Conservation (phyloP, 2,888 invertebrate genomes). For the Onchidella celtica region DNA sequence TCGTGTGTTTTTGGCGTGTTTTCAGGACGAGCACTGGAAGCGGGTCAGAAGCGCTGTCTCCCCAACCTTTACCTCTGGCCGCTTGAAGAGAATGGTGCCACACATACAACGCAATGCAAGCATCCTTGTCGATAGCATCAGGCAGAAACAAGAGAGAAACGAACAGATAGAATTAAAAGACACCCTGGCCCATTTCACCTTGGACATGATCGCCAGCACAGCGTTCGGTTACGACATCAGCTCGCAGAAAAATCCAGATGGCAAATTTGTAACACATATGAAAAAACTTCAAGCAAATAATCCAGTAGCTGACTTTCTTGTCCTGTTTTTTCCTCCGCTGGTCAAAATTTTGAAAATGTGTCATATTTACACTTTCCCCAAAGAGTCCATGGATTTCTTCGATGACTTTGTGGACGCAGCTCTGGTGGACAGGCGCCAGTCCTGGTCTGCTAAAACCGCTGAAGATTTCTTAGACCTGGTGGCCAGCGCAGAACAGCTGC, state of each 20-base stretch:
- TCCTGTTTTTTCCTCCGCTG: neutral
- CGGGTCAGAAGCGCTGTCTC: neutral
- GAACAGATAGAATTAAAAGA: conserved; percentile 3
- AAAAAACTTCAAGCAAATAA: neutral
- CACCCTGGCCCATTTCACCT: conserved; percentile 48
- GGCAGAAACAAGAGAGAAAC: neutral
- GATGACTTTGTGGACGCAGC: neutral
- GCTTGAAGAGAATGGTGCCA: conserved; percentile 56
- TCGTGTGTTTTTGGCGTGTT: too few relatives aligned
- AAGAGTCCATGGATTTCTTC: neutral
- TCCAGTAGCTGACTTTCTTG: neutral
- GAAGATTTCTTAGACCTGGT: neutral
- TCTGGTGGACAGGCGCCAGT: neutral
- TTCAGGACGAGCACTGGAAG: conserved; percentile 5
- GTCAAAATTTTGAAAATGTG: neutral
- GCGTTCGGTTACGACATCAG: neutral
- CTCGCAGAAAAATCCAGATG: neutral
- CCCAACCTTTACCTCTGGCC: conserved; percentile 62
- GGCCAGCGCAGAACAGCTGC: too few relatives aligned
- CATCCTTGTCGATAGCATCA: neutral
- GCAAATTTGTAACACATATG: neutral
- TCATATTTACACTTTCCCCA: neutral
- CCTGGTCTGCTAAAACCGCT: neutral
- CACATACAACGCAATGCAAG: neutral
- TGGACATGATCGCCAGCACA: conserved; percentile 63